Evolutionary conservation across 1,140 invertebrate species (phyloP), one percentile per base, ranked within the genome.

Genomic region (Drosophila ironensis): DNA sequence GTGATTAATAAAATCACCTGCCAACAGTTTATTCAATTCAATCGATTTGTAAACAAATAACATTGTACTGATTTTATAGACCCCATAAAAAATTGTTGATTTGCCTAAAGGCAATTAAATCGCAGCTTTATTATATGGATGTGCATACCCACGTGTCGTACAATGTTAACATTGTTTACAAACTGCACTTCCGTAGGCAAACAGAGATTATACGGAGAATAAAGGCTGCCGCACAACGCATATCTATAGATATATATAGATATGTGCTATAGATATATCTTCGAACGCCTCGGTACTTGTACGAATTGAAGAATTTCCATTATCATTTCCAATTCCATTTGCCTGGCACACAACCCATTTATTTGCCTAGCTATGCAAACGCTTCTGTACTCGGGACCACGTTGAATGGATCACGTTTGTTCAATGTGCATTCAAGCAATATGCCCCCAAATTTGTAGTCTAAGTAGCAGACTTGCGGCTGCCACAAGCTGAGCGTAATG

Each of bases 251-350:
- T 60, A 28, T 25, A 16, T 47, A 24, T 44, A 8, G 11, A 16
- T 25, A n/a, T n/a, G n/a, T n/a, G n/a, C n/a, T n/a, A n/a, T n/a
- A n/a, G n/a, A n/a, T n/a, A n/a, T n/a, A n/a, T n/a, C n/a, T n/a
- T n/a, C n/a, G n/a, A n/a, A n/a, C n/a, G n/a, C n/a, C n/a, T 14
- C 33, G 12, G 8, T 33, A 17, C 30, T 7, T 24, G 28, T 22
- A 35, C 30, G 25, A 42, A 16, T 33, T 42, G 28, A 25, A 52
- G 27, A 56, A 45, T 57, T 66, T 67, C 51, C 66, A 69, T 69
- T 69, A 47, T 40, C 40, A 69, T 69, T 69, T 56, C 25, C 38
- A 28, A 46, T 56, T 47, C 41, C 61, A 42, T 67, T 69, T 68
- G 30, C 35, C 37, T 27, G 28, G 24, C 50, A 35, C 9, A 17